A percentile compares a stretch with the other conserved stretches of the same genome.
These are phyloP conservation scores for Ennomos fuscantarius DNA, from an alignment of 2,888 invertebrate genomes.

Conservation along the genomic window DNA sequence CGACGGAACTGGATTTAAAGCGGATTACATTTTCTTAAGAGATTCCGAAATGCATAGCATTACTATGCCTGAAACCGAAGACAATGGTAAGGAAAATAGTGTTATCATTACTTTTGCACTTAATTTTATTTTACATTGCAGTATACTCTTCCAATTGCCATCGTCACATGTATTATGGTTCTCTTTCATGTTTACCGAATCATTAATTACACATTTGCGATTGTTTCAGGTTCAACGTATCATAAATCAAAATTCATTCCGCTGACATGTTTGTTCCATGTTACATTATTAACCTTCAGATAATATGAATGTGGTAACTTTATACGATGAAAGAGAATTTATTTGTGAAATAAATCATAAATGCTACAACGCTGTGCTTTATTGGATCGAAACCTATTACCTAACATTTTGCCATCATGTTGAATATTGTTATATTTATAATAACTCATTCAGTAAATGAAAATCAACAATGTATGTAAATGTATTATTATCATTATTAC, in stretches of 20 bases:
- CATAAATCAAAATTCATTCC: slow-evolving; percentile 40
- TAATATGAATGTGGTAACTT: slow-evolving; percentile 37
- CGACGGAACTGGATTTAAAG: slow-evolving; percentile 97
- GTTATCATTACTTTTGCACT: too few species aligned
- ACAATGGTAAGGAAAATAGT: slow-evolving; percentile 52
- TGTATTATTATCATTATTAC: too few species aligned
- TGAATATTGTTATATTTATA: too few species aligned
- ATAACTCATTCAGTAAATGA: too few species aligned
- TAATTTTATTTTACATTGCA: background rate
- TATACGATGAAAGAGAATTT: slow-evolving; percentile 35
- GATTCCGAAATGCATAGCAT: slow-evolving; percentile 86
- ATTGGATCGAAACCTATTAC: background rate
- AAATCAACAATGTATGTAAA: too few species aligned
- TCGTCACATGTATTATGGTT: background rate
- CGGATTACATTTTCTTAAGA: slow-evolving; percentile 93
- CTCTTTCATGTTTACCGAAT: slow-evolving; percentile 11
- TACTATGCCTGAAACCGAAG: slow-evolving; percentile 61
- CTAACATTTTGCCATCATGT: background rate
- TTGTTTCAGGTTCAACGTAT: slow-evolving; percentile 56
- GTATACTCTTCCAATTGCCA: background rate
- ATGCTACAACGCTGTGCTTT: slow-evolving; percentile 22
- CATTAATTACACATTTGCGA: slow-evolving; percentile 24
- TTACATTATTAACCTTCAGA: slow-evolving; percentile 47
- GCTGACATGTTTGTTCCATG: slow-evolving; percentile 41
- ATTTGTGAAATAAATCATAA: slow-evolving; percentile 45